A percentile compares a stretch with the other conserved stretches of the same genome.
Conservation (phyloP, 2,113 vertebrate species). For the Ginglymostoma cirratum region DNA sequence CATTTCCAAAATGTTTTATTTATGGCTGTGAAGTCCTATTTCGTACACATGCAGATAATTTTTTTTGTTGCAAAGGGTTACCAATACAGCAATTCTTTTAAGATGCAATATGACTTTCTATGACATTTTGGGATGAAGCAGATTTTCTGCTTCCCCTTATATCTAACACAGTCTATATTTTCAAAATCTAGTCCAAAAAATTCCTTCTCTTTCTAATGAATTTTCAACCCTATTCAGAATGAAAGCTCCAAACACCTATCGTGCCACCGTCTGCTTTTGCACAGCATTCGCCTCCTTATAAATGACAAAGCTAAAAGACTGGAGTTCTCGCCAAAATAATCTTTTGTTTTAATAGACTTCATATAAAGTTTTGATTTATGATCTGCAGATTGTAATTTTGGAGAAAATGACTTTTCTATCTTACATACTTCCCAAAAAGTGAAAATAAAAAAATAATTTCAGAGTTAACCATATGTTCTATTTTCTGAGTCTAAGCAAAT, state of each 20-base stretch:
- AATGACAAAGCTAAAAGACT: neutral
- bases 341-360: neutral
- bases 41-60: slow-evolving; percentile 12
- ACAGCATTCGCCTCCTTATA: neutral
- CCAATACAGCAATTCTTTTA: slow-evolving; percentile 23
- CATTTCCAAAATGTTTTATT: slow-evolving; percentile 36
- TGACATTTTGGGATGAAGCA: slow-evolving; percentile 1
- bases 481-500: neutral
- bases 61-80: slow-evolving; percentile 26
- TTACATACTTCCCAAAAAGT: neutral
- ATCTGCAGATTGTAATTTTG: neutral
- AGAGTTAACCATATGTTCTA: neutral
- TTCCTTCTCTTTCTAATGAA: neutral
- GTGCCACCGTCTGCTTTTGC: neutral
- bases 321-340: too few relatives aligned
- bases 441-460: neutral
- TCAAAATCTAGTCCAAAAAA: neutral
- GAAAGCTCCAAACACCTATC: neutral
- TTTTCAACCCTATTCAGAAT: neutral
- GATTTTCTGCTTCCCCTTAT: neutral
- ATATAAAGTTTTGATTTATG: neutral
- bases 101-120: neutral
- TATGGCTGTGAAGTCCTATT: slow-evolving; percentile 30
- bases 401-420: neutral
- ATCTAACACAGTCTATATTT: slow-evolving; percentile 27